Evolutionary conservation across 2,888 invertebrate species (phyloP).

Genomic region (Abrostola tripartita): DNA sequence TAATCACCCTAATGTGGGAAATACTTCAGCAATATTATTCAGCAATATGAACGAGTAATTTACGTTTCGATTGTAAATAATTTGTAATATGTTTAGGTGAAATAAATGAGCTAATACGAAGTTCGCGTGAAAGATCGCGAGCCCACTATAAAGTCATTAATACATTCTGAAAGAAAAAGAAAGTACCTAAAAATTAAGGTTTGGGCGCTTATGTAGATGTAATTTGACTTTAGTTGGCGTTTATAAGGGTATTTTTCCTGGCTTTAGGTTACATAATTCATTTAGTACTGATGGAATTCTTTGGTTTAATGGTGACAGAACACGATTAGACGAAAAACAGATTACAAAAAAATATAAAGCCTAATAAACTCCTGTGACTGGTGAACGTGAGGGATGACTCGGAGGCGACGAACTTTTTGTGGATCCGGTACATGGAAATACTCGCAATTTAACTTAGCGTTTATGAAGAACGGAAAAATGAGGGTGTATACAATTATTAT

Average conservation of each 20-base stretch:
- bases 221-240: neutral
- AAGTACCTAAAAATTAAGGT: neutral
- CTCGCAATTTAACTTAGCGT: no score
- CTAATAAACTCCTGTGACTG: no score
- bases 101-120: conserved; percentile 45
- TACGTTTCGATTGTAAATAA: conserved; percentile 16
- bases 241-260: neutral
- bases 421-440: no score
- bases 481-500: no score
- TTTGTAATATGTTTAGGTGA: conserved; percentile 20
- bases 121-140: conserved; percentile 44
- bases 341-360: no score
- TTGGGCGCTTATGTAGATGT: neutral
- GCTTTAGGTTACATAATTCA: no score
- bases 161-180: conserved; percentile 7
- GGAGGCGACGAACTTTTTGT: no score
- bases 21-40: neutral
- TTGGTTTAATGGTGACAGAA: no score
- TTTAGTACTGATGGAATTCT: no score
- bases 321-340: no score
- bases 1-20: neutral
- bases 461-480: no score
- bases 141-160: conserved; percentile 50
- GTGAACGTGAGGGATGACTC: no score
- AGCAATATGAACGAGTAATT: conserved; percentile 15